These are phyloP conservation scores for Leptopilina syphax DNA, from an alignment of 2,888 invertebrate species.

Conservation along the genomic window DNA sequence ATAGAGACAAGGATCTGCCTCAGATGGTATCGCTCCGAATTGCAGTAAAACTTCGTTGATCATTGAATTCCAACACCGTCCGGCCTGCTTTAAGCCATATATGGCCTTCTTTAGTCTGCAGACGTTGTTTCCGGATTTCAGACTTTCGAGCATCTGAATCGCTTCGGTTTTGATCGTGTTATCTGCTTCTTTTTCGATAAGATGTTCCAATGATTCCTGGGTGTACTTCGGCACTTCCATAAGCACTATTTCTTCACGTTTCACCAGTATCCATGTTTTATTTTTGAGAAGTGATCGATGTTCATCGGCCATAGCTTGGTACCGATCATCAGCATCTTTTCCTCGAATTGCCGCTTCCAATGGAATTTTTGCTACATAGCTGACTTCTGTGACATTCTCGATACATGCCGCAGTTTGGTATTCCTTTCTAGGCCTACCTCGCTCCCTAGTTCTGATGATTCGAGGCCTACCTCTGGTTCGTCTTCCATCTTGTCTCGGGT, in stretches of 20 bases:
- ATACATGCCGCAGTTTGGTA: background rate
- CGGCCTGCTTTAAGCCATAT: constrained; percentile 35
- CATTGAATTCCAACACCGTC: constrained; percentile 47
- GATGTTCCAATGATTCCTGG: constrained; percentile 31
- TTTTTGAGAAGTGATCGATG: constrained; percentile 54
- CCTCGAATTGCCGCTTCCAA: constrained; percentile 26
- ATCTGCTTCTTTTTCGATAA: constrained; percentile 24
- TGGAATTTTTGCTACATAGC: constrained; percentile 39
- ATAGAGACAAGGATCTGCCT: constrained; percentile 46
- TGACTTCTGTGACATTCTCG: background rate
- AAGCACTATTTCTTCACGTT: constrained; percentile 48
- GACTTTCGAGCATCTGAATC: constrained; percentile 36
- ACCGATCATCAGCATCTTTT: constrained; percentile 48
- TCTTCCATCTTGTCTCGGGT: too few species aligned
- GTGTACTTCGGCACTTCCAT: constrained; percentile 55
- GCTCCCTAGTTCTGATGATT: background rate
- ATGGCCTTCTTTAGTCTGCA: constrained; percentile 29
- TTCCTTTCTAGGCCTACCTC: constrained; percentile 32
- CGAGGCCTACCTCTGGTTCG: background rate
- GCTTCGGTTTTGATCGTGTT: constrained; percentile 34
- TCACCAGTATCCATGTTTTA: constrained; percentile 58
- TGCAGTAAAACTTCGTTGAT: constrained; percentile 53
- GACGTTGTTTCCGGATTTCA: constrained; percentile 30
- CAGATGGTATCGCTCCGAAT: constrained; percentile 46
- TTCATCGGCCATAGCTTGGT: constrained; percentile 53